Conservation (phyloP, 1,140 invertebrate genomes). For the Piezodorus guildinii region DNA sequence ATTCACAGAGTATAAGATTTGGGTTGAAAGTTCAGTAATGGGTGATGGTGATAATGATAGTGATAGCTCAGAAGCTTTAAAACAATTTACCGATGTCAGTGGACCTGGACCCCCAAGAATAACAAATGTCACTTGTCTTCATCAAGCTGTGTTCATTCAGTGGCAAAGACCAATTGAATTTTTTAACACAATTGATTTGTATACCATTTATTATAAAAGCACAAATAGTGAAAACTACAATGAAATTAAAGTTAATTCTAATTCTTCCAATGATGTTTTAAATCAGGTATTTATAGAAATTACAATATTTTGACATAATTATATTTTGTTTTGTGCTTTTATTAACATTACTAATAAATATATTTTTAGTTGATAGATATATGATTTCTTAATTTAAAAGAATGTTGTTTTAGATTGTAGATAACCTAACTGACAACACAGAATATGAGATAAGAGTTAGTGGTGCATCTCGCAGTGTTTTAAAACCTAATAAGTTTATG, state of each 20-base stretch:
- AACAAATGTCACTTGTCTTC: slow-evolving; percentile 69
- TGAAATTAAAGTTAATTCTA: slow-evolving; percentile 47
- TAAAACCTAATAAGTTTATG: slow-evolving; percentile 49
- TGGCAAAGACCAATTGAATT: slow-evolving; percentile 64
- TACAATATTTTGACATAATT: neutral
- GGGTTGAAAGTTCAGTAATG: slow-evolving; percentile 64
- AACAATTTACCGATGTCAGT: slow-evolving; percentile 64
- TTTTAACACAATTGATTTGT: slow-evolving; percentile 65
- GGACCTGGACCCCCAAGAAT: slow-evolving; percentile 68
- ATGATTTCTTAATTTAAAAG: neutral
- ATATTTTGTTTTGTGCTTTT: neutral
- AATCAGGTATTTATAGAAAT: slow-evolving; percentile 1
- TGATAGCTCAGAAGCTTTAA: slow-evolving; percentile 55
- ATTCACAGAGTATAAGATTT: slow-evolving; percentile 72
- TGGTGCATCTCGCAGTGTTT: slow-evolving; percentile 54
- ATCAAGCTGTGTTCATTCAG: slow-evolving; percentile 63
- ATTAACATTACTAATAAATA: neutral
- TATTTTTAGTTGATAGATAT: neutral
- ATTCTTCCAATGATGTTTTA: slow-evolving; percentile 43
- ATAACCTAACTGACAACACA: slow-evolving; percentile 60
- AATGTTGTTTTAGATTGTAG: slow-evolving; percentile 46
- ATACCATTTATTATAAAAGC: slow-evolving; percentile 58
- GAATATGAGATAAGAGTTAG: slow-evolving; percentile 63
- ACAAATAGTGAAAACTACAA: slow-evolving; percentile 45
- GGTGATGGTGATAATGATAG: slow-evolving; percentile 48